Evolutionary conservation across 2,888 invertebrate genomes (phyloP).

Genomic region (Lordiphosa andalusiaca): DNA sequence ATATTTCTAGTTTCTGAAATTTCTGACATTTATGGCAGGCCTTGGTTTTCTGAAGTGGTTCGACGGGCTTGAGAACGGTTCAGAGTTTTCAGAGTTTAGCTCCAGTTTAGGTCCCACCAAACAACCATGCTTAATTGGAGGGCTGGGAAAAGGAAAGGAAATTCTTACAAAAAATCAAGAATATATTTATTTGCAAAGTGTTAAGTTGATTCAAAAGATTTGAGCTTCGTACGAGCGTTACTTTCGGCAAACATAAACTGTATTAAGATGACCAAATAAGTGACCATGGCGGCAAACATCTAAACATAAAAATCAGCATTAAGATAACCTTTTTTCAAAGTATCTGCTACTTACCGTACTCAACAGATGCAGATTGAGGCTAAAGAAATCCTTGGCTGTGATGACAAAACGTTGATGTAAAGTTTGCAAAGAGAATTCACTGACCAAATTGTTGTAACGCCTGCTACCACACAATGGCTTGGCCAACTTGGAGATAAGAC

Average conservation of each 20-base stretch:
- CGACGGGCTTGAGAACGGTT: no score
- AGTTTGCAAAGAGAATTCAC: conserved; percentile 78
- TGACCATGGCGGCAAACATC: conserved; percentile 78
- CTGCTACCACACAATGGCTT: conserved; percentile 73
- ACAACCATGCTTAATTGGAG: no score
- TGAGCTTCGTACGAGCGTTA: conserved; percentile 1
- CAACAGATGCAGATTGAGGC: conserved; percentile 75
- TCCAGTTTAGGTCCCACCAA: no score
- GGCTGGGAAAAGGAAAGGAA: no score
- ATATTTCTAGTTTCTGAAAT: no score
- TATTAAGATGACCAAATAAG: conserved; percentile 77
- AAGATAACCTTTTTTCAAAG: neutral
- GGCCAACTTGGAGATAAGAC: conserved; percentile 76
- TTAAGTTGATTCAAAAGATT: neutral
- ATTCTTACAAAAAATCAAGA: no score
- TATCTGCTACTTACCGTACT: conserved; percentile 68
- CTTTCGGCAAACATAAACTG: conserved; percentile 78
- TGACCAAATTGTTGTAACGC: conserved; percentile 76
- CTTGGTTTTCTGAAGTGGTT: no score
- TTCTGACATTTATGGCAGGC: no score
- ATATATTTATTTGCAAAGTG: no score
- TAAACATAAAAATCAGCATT: conserved; percentile 19
- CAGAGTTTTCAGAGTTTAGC: no score
- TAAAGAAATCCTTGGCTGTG: conserved; percentile 79
- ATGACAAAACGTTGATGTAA: conserved; percentile 78